Percentiles rank a stretch among this genome's conserved stretches.
Evolutionary conservation across 2,888 invertebrate species (phyloP).

Genomic region (Osmoderma eremita): DNA sequence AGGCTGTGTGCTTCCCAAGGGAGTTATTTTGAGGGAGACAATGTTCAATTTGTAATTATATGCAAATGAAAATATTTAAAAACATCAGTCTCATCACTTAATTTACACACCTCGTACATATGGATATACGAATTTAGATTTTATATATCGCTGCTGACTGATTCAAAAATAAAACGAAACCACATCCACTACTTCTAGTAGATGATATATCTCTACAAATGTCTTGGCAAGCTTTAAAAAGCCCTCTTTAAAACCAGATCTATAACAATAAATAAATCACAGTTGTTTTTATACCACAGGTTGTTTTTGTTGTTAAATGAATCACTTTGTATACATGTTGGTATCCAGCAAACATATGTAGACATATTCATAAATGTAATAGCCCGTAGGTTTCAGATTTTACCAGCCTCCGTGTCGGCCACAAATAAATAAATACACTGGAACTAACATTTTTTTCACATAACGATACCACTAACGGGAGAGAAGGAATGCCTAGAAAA

Average conservation of each 20-base stretch:
- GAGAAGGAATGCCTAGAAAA: slow-evolving; percentile 21
- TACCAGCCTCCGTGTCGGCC: slow-evolving; percentile 12
- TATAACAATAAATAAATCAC: neutral
- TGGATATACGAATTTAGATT: too few species aligned
- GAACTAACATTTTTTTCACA: slow-evolving; percentile 10
- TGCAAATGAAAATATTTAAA: too few species aligned
- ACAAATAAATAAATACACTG: slow-evolving; percentile 19
- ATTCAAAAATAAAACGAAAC: too few species aligned
- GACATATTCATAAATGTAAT: slow-evolving; percentile 14
- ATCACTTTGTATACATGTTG: neutral
- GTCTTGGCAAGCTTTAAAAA: too few species aligned
- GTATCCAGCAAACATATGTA: neutral
- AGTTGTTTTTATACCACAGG: neutral
- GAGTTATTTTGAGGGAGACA: too few species aligned
- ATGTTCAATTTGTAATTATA: too few species aligned
- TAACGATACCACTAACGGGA: slow-evolving; percentile 7
- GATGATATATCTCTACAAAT: too few species aligned
- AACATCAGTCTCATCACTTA: too few species aligned
- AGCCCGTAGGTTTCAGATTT: slow-evolving; percentile 2
- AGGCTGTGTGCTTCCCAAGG: too few species aligned
- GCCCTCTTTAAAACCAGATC: neutral
- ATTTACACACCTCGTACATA: too few species aligned
- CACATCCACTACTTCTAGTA: too few species aligned
- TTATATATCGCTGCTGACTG: too few species aligned
- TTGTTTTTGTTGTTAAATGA: neutral